Evolutionary conservation across 2,113 vertebrate species (phyloP), one percentile per base, ranked within the genome.

Genomic region (Prionailurus bengalensis): DNA sequence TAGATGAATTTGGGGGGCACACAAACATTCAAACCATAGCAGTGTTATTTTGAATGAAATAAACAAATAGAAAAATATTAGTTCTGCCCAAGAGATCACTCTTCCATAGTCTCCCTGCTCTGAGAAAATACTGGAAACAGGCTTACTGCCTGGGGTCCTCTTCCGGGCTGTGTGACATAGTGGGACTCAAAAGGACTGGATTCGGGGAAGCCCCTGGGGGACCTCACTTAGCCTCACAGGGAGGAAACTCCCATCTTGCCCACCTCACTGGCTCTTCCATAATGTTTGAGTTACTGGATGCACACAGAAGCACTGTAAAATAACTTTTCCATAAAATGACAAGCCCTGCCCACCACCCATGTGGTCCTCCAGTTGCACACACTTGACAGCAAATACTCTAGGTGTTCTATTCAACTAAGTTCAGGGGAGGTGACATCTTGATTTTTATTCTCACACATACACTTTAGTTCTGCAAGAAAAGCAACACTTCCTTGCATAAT

Each of bases 61-160:
- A 48, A 83, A 29, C 53, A n/a, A 53, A 74, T 3, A 53, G 48
- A 31, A 74, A 68, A 65, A 23, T 51, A 80, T 2, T 5, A 74
- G n/a, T 58, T 85, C 85, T 89, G 70, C 63, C 89, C n/a, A n/a
- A 29, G 29, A 25, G 42, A 48, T 42, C 51, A 79, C 9, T 33
- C 42, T 61, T 61, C n/a, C n/a, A 21, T 27, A 31, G 42, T 6
- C 39, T 51, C 31, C 55, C n/a, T 39, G 73, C 25, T 33, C 65
- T 2, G 71, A 39, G 71, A 61, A 79, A 78, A 21, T 21, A 19
- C 48, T 0, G 33, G 31, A 53, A 33, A n/a, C 8, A 7, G 31
- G 25, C 2, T 25, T 0, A 1, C 5, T 12, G 36, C 48, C 25
- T 17, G 6, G n/a, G 21, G 13, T 48, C 27, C 13, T 42, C 55